phyloP scores from a whole-genome alignment of 2,888 invertebrate species.

The Nipponacmea schrenckii region DNA sequence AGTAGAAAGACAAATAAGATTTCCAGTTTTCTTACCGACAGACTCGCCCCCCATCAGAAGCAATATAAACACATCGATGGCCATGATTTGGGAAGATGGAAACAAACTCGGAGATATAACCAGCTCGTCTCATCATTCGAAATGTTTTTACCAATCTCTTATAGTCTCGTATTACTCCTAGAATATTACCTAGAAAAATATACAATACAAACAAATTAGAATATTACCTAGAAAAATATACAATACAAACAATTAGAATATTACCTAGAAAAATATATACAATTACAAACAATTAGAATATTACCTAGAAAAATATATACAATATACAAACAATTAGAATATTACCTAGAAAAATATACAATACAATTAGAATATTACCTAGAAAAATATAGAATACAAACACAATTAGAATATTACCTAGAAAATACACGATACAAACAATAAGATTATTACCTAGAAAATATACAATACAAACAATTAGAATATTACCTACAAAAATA shows the following conservation, averaged over 20 bases:
- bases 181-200: constrained; percentile 72
- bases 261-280: too few species aligned
- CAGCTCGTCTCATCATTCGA: constrained; percentile 80
- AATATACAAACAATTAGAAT: too few species aligned
- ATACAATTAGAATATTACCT: too few species aligned
- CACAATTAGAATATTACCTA: too few species aligned
- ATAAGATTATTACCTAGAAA: neutral
- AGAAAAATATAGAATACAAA: too few species aligned
- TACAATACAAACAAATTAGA: too few species aligned
- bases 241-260: too few species aligned
- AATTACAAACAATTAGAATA: too few species aligned
- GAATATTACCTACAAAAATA: neutral
- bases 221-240: too few species aligned
- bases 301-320: too few species aligned
- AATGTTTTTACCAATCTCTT: constrained; percentile 82
- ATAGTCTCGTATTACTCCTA: constrained; percentile 87
- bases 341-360: too few species aligned
- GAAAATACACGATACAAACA: neutral
- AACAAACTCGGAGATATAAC: constrained; percentile 89
- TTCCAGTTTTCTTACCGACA: constrained; percentile 78
- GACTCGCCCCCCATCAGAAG: constrained; percentile 94
- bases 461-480: neutral
- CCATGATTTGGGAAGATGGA: constrained; percentile 74
- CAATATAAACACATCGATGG: constrained; percentile 90
- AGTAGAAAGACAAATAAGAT: too few species aligned